phyloP scores from a whole-genome alignment of 2,113 vertebrate genomes.

The Paralichthys olivaceus region DNA sequence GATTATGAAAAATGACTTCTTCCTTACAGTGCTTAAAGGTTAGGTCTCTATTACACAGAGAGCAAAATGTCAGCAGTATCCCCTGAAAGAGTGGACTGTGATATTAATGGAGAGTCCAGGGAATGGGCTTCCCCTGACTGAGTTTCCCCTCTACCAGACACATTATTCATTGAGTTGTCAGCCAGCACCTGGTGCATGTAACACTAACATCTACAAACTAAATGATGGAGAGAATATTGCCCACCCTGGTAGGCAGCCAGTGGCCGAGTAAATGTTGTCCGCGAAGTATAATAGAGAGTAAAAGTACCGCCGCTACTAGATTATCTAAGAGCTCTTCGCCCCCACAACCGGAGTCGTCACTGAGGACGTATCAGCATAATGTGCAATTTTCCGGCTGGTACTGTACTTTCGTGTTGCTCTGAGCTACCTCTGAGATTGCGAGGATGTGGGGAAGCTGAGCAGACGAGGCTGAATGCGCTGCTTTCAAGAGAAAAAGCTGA shows the following conservation, averaged over 20 bases:
- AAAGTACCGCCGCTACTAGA: constrained; percentile 38
- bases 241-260: constrained; percentile 58
- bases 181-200: constrained; percentile 73
- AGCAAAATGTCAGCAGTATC: constrained; percentile 83
- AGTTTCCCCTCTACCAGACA: constrained; percentile 73
- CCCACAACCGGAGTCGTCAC: constrained; percentile 47
- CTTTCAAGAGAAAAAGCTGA: constrained; percentile 13
- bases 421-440: constrained; percentile 27
- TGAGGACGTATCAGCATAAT: constrained; percentile 65
- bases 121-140: constrained; percentile 78
- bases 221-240: constrained; percentile 76
- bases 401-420: constrained; percentile 48
- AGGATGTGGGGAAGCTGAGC: constrained; percentile 16
- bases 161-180: constrained; percentile 82
- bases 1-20: constrained; percentile 91
- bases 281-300: constrained; percentile 56
- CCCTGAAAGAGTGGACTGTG: constrained; percentile 78
- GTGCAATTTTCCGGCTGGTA: constrained; percentile 57
- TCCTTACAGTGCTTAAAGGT: constrained; percentile 90
- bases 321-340: constrained; percentile 54
- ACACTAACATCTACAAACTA: constrained; percentile 76
- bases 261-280: constrained; percentile 60
- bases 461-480: background rate
- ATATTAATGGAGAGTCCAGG: constrained; percentile 82
- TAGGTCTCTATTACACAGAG: constrained; percentile 88